A percentile compares a stretch with the other conserved stretches of the same genome.
These are phyloP conservation scores for Luperina testacea DNA, from an alignment of 2,888 invertebrate species.

Conservation along the genomic window DNA sequence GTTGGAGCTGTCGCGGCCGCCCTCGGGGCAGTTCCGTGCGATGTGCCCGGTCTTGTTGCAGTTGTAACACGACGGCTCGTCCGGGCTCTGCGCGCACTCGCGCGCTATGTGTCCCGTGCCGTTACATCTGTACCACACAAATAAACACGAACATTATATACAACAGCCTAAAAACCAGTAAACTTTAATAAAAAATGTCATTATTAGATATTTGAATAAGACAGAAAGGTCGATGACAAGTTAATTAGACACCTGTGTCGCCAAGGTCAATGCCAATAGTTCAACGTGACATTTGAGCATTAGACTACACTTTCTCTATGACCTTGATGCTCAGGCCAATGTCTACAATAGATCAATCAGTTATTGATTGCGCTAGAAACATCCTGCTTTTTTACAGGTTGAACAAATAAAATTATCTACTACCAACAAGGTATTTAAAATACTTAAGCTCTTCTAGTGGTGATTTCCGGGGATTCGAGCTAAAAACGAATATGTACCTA, in stretches of 20 bases:
- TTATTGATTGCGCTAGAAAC: conserved; percentile 26
- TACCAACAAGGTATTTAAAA: neutral
- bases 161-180: neutral
- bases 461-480: conserved; percentile 15
- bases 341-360: conserved; percentile 30
- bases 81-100: conserved; percentile 96
- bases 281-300: conserved; percentile 44
- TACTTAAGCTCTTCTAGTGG: neutral
- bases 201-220: conserved; percentile 12
- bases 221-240: conserved; percentile 35
- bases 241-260: conserved; percentile 26
- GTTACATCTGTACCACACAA: conserved; percentile 92
- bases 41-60: conserved; percentile 98
- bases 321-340: conserved; percentile 32
- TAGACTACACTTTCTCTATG: conserved; percentile 55
- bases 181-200: neutral
- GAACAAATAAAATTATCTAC: neutral
- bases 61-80: conserved; percentile 97
- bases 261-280: conserved; percentile 60
- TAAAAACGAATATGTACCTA: conserved; percentile 12
- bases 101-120: conserved; percentile 98
- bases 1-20: conserved; percentile 92
- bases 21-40: conserved; percentile 95
- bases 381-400: conserved; percentile 9
- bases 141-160: conserved; percentile 23